A percentile compares a stretch with the other conserved stretches of the same genome.
These are phyloP conservation scores for Rousettus leschenaultii DNA, from an alignment of 2,113 vertebrate species.

Conservation along the genomic window DNA sequence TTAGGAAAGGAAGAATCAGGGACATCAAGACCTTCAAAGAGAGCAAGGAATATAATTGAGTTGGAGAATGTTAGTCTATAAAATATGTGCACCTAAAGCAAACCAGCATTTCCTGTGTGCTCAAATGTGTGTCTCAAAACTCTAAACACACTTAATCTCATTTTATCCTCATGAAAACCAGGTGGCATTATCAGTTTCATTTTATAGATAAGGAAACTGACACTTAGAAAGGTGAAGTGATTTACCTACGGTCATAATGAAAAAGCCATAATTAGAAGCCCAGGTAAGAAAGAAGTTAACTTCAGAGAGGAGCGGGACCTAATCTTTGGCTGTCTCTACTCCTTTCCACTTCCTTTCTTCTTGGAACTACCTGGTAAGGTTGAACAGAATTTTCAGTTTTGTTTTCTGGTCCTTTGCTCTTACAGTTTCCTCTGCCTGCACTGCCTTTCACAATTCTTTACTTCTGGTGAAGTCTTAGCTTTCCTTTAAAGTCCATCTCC, in stretches of 20 bases:
- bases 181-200: constrained; percentile 20
- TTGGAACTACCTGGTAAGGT: background rate
- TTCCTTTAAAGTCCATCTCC: background rate
- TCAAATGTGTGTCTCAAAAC: background rate
- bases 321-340: background rate
- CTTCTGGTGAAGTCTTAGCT: background rate
- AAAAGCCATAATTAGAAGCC: background rate
- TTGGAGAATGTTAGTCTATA: background rate
- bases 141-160: background rate
- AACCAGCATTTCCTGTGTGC: background rate
- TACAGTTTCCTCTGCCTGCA: background rate
- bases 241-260: background rate
- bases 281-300: background rate
- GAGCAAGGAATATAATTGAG: background rate
- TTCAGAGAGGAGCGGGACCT: background rate
- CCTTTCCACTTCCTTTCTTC: background rate
- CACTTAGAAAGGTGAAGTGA: background rate
- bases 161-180: background rate
- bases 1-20: background rate
- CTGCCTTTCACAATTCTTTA: background rate
- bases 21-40: background rate
- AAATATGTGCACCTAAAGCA: background rate
- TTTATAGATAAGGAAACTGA: constrained; percentile 18
- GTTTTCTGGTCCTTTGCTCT: background rate
- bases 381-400: background rate